Evolutionary conservation across 2,888 invertebrate genomes (phyloP).

Genomic region (Sinelater perroti): DNA sequence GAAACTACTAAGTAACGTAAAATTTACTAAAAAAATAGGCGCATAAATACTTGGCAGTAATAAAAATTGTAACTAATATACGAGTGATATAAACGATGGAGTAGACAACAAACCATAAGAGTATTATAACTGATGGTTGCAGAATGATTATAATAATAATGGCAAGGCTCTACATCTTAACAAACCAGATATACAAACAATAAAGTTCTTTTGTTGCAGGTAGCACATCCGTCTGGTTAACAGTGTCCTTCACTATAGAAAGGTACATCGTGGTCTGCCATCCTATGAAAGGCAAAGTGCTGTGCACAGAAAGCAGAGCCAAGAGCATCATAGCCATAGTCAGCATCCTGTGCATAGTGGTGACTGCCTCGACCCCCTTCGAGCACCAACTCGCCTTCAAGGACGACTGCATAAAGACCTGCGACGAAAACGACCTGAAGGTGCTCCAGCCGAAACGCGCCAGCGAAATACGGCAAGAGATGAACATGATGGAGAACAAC

Average conservation of each 20-base stretch:
- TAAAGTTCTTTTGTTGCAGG: slow-evolving; percentile 58
- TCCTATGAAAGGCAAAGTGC: slow-evolving; percentile 74
- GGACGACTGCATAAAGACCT: slow-evolving; percentile 48
- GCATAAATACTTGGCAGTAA: no score
- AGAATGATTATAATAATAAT: no score
- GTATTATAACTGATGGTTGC: no score
- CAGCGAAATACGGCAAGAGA: not conserved
- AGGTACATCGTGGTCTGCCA: slow-evolving; percentile 79
- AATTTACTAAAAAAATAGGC: no score
- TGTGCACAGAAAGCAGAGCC: slow-evolving; percentile 76
- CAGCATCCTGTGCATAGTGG: slow-evolving; percentile 67
- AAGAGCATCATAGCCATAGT: slow-evolving; percentile 70
- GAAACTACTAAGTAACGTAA: no score
- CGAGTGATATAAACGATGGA: no score
- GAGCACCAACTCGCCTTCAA: slow-evolving; percentile 66
- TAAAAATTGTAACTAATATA: no score
- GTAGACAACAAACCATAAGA: no score
- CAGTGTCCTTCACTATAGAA: slow-evolving; percentile 79
- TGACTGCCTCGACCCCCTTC: slow-evolving; percentile 72
- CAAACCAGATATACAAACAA: not conserved
- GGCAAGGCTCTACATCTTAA: no score
- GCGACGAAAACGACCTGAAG: slow-evolving; percentile 24
- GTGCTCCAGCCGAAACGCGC: slow-evolving; percentile 7
- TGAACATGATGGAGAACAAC: not conserved
- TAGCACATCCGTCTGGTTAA: slow-evolving; percentile 78